Conservation (phyloP, 1,140 invertebrate genomes). For the Calephelis nemesis region DNA sequence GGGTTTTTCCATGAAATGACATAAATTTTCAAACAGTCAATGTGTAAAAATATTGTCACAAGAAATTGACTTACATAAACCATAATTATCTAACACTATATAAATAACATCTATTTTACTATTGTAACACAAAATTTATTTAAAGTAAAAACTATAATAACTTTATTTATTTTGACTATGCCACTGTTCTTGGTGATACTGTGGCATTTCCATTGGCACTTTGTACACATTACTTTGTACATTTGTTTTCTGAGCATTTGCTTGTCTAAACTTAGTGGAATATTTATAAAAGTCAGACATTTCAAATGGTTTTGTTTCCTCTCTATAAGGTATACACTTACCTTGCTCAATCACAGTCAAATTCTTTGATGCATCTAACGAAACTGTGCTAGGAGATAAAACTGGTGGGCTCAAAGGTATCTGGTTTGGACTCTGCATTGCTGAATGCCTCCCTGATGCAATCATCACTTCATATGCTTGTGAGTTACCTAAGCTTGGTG, state of each 20-base stretch:
- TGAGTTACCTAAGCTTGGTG: conserved; percentile 67
- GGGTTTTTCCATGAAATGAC: too few relatives aligned
- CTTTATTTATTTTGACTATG: conserved; percentile 29
- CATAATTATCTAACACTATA: neutral
- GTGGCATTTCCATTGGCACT: conserved; percentile 60
- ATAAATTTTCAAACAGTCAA: too few relatives aligned
- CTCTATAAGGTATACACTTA: conserved; percentile 94
- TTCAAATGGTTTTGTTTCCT: conserved; percentile 97
- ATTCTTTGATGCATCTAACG: conserved; percentile 87
- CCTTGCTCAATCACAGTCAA: conserved; percentile 91
- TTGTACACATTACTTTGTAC: conserved; percentile 32
- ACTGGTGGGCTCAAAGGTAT: conserved; percentile 63
- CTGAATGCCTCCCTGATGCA: conserved; percentile 61
- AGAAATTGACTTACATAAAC: too few relatives aligned
- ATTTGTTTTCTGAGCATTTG: conserved; percentile 49
- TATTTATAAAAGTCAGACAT: conserved; percentile 99
- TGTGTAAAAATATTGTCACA: too few relatives aligned
- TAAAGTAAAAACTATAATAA: conserved; percentile 21
- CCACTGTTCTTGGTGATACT: conserved; percentile 62
- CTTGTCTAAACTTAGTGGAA: conserved; percentile 93
- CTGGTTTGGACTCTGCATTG: conserved; percentile 65
- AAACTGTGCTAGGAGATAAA: conserved; percentile 77
- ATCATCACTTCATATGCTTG: conserved; percentile 71
- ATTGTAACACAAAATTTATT: conserved; percentile 36
- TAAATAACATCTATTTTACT: conserved; percentile 34